phyloP scores from a whole-genome alignment of 1,140 invertebrate genomes.

The Parasteatoda tepidariorum region DNA sequence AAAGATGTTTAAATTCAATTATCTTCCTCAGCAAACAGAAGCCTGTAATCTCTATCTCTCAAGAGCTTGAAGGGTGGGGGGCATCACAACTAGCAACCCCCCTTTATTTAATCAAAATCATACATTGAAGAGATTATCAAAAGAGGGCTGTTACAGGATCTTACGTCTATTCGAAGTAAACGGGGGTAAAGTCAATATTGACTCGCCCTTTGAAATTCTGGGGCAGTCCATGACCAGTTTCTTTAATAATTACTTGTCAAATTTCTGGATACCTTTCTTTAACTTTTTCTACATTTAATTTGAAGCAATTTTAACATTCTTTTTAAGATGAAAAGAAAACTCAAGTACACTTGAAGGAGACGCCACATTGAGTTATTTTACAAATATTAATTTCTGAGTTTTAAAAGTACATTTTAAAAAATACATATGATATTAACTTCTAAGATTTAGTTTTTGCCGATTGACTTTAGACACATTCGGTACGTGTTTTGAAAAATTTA shows the following conservation, averaged over 20 bases:
- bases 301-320: no score
- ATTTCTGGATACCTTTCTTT: background rate
- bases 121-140: background rate
- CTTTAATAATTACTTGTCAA: background rate
- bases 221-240: background rate
- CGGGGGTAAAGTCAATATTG: conserved; percentile 5
- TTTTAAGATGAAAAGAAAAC: no score
- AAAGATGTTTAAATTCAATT: conserved; percentile 49
- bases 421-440: no score
- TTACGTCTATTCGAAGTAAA: background rate
- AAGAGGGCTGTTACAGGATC: conserved; percentile 1
- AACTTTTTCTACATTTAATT: background rate
- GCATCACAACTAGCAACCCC: background rate
- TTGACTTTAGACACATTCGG: no score
- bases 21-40: conserved; percentile 29
- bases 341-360: no score
- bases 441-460: no score
- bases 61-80: background rate
- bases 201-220: background rate
- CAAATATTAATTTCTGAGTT: no score
- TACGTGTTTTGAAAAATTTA: no score
- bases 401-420: no score
- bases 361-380: no score
- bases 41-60: conserved; percentile 9
- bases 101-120: conserved; percentile 21